phyloP scores from a whole-genome alignment of 1,140 invertebrate species.

The Drosophila nasuta region DNA sequence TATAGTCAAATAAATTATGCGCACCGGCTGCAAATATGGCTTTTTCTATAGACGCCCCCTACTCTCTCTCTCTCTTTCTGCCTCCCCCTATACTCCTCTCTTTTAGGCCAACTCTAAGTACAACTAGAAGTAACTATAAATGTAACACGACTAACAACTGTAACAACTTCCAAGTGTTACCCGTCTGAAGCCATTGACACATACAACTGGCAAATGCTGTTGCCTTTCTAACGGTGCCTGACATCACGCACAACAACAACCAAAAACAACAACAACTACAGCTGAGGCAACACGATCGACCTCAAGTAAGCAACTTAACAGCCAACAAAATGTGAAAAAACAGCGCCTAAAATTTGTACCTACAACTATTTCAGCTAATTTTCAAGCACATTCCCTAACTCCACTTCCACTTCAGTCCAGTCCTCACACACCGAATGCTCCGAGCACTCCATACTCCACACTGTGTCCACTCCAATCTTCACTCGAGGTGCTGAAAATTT shows the following conservation, averaged over 20 bases:
- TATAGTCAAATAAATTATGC: constrained; percentile 82
- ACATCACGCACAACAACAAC: constrained; percentile 63
- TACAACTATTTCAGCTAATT: constrained; percentile 84
- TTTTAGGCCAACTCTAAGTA: constrained; percentile 14
- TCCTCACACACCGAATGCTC: constrained; percentile 21
- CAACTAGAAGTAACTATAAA: constrained; percentile 31
- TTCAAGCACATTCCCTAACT: constrained; percentile 70
- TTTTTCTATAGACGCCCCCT: constrained; percentile 10
- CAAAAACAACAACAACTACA: constrained; percentile 3
- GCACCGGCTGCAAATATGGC: constrained; percentile 66
- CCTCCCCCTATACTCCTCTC: background rate
- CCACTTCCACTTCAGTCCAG: constrained; percentile 47
- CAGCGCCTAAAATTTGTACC: constrained; percentile 78
- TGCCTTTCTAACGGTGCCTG: constrained; percentile 72
- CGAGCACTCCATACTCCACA: constrained; percentile 42
- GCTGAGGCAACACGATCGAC: constrained; percentile 38
- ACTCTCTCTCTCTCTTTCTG: too few relatives aligned
- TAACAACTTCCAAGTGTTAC: constrained; percentile 42
- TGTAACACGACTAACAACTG: constrained; percentile 56
- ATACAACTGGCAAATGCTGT: constrained; percentile 73
- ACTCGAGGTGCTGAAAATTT: constrained; percentile 72
- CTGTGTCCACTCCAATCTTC: constrained; percentile 15
- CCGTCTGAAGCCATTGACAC: constrained; percentile 67
- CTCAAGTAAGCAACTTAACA: constrained; percentile 40
- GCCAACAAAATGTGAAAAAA: constrained; percentile 19